Evolutionary conservation across 92 coral and sea anemone species (phyloP), one percentile per base, ranked within the genome.

Genomic region (Parazoanthus swiftii): DNA sequence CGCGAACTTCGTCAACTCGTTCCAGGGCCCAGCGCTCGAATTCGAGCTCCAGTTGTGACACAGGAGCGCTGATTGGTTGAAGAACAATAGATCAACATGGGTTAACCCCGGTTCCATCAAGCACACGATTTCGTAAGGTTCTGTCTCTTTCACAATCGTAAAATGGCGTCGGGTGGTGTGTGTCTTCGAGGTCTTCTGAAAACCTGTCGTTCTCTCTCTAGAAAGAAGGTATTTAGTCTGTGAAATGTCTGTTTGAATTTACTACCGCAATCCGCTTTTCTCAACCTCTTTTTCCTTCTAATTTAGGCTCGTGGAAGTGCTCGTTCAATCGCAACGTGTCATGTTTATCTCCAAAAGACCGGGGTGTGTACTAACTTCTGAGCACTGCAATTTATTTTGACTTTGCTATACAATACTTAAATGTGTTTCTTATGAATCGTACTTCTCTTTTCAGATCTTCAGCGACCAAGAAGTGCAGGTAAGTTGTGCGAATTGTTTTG

Each of bases 391-490:
- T 67, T 63, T 7, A 20, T 66, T 83, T n/a, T 68, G 63, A 14
- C 44, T 26, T 82, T 21, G 13, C n/a, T 8, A 37, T 67, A 25
- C 16, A 20, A 0, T 10, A 8, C 23, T 81, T 15, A 23, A 76
- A 16, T 70, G 11, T 33, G 16, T 9, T 14, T 68, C 26, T 81
- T 16, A 63, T 39, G 56, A 56, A 81, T 20, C 56, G 0, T 63
- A 18, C 74, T 81, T 59, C 29, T 25, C 23, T 6, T 35, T 84
- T 48, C 33, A 84, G 87, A 36, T 84, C 58, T 73, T 46, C 79
- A 72, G 66, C 66, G 87, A 84, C 79, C 87, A 84, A 33, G 87
- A 84, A 18, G 67, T 84, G 38, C 87, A 84, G 87, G 87, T 84
- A 35, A 26, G 79, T 10, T 46, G 23, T 65, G 15, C 63, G 15